Evolutionary conservation across 2,888 invertebrate genomes (phyloP).

Genomic region (Leptopilina syphax): DNA sequence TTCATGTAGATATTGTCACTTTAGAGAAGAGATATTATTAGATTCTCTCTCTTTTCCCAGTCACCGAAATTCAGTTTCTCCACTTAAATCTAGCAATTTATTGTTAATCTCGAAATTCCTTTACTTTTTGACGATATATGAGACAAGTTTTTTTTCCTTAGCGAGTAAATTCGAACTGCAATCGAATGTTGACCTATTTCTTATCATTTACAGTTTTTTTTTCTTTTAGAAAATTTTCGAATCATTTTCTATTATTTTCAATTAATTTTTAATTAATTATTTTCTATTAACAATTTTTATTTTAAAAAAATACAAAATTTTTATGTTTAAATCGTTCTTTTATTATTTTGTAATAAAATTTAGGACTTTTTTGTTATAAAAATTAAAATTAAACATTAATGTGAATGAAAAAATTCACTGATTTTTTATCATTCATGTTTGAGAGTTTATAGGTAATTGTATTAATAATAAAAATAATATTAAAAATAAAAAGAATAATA

Average conservation of each 20-base stretch:
- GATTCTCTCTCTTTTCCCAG: neutral
- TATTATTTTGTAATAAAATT: no score
- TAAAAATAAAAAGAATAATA: no score
- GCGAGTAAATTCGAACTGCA: neutral
- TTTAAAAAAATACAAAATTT: no score
- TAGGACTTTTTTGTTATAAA: no score
- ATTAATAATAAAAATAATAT: no score
- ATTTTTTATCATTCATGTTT: no score
- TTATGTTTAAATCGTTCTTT: no score
- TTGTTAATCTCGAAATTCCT: neutral
- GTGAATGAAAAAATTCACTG: no score
- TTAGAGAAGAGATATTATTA: neutral
- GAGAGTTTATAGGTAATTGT: no score
- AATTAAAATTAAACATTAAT: no score
- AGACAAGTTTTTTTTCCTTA: conserved; percentile 16
- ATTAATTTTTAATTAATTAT: neutral
- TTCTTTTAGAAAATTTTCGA: neutral
- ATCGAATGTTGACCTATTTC: conserved; percentile 8
- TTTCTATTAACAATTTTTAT: neutral
- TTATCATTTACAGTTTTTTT: neutral
- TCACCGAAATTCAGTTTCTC: conserved; percentile 17
- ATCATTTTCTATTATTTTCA: neutral
- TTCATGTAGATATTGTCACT: conserved; percentile 16
- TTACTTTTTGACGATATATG: neutral
- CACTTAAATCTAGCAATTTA: conserved; percentile 9